These are phyloP conservation scores for Drosophila repleta DNA, from an alignment of 1,140 invertebrate genomes.

Conservation along the genomic window DNA sequence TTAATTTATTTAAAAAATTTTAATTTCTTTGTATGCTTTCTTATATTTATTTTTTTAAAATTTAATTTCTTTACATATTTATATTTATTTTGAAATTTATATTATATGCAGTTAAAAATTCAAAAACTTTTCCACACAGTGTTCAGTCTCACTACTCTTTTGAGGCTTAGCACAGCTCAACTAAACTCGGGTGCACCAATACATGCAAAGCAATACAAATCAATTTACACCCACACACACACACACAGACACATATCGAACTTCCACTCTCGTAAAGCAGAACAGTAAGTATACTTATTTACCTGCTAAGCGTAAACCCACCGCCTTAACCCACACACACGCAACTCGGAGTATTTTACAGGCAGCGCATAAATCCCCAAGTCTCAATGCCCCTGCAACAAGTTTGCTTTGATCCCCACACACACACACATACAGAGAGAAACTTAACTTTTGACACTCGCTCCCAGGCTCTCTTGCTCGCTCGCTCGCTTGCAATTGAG, in stretches of 20 bases:
- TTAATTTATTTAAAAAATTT: no score
- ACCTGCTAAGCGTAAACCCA: not conserved
- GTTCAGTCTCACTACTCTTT: no score
- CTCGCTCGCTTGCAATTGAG: slow-evolving; percentile 26
- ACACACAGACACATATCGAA: no score
- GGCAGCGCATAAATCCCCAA: slow-evolving; percentile 2
- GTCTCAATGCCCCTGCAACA: not conserved
- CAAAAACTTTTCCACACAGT: no score
- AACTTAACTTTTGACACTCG: slow-evolving; percentile 3
- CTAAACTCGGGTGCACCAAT: not conserved
- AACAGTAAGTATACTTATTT: not conserved
- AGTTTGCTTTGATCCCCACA: slow-evolving; percentile 3
- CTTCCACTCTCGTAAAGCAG: not conserved
- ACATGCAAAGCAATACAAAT: not conserved
- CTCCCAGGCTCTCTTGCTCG: slow-evolving; percentile 8
- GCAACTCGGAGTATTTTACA: no score
- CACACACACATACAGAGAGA: not conserved
- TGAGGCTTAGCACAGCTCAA: not conserved
- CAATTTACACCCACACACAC: not conserved
- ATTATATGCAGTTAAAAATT: no score
- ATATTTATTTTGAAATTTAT: not conserved
- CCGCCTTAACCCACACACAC: not conserved
- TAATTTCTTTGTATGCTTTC: no score
- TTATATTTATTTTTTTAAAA: no score
- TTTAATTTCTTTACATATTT: no score